Evolutionary conservation across 2,888 invertebrate genomes (phyloP), one percentile per base, ranked within the genome.

Genomic region (Drosophila tripunctata): DNA sequence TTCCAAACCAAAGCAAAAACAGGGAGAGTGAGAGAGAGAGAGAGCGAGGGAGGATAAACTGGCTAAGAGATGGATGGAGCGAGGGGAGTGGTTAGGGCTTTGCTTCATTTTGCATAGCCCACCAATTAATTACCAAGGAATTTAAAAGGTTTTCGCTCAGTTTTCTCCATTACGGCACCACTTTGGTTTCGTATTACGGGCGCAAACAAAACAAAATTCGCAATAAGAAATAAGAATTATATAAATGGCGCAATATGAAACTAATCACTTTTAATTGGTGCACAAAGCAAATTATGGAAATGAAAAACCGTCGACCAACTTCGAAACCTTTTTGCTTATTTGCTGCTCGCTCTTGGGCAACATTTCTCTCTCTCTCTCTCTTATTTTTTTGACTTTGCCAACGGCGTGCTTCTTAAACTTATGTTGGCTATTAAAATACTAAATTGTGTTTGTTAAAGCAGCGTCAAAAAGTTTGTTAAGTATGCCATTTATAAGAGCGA

Each of bases 231-330:
- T 44, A 38, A 31, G 65, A 75, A 76, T 79, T 71, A 62, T 81
- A 73, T 78, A 78, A 78, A 81, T 76, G 68, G 52, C 72, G 77
- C 86, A 87, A 86, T 85, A 78, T 67, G 70, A 85, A 77, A 77
- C 83, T 83, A 86, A 83, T 84, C 88, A 85, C 70, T 75, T 84
- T 82, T 87, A 84, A 83, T 83, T 84, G 86, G 68, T 69, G 66
- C 66, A 66, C 77, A 82, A 84, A 67, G 80, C 68, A 62, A 71
- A 73, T 79, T 67, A 67, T 70, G 79, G 61, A 67, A 66, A 78
- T 66, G 71, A 75, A 67, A 75, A 68, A 58, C 48, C 48, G 48
- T 36, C 51, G 30, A 50, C 15, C 50, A 24, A 47, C 51, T 52
- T 22, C 19, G 31, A 75, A 78, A 70, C 80, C 73, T 67, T 79